These are phyloP conservation scores for Calameuta pallipes DNA, from an alignment of 2,888 invertebrate genomes.

Conservation along the genomic window DNA sequence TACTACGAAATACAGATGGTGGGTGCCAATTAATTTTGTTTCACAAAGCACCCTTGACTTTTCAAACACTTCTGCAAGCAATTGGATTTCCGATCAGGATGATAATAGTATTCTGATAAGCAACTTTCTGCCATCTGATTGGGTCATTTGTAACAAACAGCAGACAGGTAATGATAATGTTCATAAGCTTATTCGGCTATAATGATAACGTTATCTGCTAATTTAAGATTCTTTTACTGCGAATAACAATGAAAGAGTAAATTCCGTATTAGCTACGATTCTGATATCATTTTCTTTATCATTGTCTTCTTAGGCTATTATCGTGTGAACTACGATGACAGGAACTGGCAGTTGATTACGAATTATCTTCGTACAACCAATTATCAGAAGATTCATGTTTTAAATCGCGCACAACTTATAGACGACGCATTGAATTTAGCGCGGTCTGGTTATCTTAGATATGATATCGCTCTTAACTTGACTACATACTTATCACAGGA, in stretches of 20 bases:
- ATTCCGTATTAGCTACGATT: too few species aligned
- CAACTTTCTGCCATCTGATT: conserved; percentile 62
- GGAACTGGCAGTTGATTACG: conserved; percentile 74
- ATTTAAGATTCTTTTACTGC: too few species aligned
- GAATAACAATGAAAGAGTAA: too few species aligned
- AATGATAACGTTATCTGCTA: not conserved
- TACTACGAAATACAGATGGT: conserved; percentile 40
- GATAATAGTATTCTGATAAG: conserved; percentile 48
- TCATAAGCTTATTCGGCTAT: too few species aligned
- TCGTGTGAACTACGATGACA: conserved; percentile 72
- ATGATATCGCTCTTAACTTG: conserved; percentile 63
- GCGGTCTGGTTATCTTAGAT: conserved; percentile 55
- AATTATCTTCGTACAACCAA: conserved; percentile 61
- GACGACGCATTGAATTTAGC: conserved; percentile 79
- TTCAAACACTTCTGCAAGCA: conserved; percentile 65
- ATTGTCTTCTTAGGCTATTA: conserved; percentile 40
- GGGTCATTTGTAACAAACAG: conserved; percentile 75
- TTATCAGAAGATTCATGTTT: conserved; percentile 68
- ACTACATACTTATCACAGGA: conserved; percentile 64
- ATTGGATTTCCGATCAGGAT: conserved; percentile 66
- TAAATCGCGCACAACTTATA: conserved; percentile 81
- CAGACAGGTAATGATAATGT: conserved; percentile 68
- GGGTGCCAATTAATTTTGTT: conserved; percentile 54
- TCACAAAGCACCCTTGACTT: conserved; percentile 59
- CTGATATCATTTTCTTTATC: too few species aligned